These are phyloP conservation scores for Ectobius pallidus DNA, from an alignment of 2,888 invertebrate species.

Conservation along the genomic window DNA sequence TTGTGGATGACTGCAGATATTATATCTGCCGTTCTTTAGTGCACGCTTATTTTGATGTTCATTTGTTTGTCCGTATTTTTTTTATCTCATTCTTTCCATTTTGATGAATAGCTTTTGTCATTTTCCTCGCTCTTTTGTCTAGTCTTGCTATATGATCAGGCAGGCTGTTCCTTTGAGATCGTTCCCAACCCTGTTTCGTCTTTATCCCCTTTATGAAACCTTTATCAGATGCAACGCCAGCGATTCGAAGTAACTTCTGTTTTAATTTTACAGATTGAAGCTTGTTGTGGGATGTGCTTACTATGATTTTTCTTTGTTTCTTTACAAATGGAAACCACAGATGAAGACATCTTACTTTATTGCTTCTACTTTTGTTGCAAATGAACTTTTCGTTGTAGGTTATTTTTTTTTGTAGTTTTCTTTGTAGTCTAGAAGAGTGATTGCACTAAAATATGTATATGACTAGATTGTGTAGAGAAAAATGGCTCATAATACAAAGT, in stretches of 20 bases:
- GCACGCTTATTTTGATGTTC: slow-evolving; percentile 6
- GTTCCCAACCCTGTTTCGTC: not conserved
- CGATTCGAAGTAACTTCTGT: not conserved
- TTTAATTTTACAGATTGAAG: slow-evolving; percentile 19
- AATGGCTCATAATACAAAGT: too few species aligned
- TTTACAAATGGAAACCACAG: not conserved
- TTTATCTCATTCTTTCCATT: not conserved
- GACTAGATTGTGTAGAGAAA: too few species aligned
- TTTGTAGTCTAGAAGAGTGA: too few species aligned
- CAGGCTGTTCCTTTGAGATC: not conserved
- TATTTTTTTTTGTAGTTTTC: too few species aligned
- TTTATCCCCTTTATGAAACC: not conserved
- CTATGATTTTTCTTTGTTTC: not conserved
- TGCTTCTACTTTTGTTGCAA: too few species aligned
- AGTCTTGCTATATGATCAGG: not conserved
- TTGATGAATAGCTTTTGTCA: slow-evolving; percentile 8
- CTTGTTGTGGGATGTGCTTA: not conserved
- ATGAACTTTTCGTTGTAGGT: too few species aligned
- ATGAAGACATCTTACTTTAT: not conserved
- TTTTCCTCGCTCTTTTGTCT: not conserved
- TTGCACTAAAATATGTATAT: too few species aligned
- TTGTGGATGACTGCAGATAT: too few species aligned
- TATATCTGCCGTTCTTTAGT: not conserved
- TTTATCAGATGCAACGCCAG: not conserved
- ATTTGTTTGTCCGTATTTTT: not conserved